Base-by-base conservation (phyloP, 2,797 vertebrate species). In the Crenuchus spilurus region DNA sequence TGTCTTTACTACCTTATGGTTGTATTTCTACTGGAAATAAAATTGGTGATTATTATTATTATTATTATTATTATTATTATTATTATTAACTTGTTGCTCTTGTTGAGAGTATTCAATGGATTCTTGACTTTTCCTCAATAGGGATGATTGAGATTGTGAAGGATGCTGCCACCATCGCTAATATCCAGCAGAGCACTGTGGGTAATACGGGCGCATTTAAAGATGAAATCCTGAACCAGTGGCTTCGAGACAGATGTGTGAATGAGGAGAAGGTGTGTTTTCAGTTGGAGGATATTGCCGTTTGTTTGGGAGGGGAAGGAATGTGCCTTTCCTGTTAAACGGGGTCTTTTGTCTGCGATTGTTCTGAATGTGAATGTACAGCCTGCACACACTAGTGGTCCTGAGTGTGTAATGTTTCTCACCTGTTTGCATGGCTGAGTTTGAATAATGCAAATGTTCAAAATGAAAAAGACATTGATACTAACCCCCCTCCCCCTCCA, bases 101-200 rank as follows among this genome's bases (percentile, higher is more conserved):
- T n/a, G n/a, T n/a, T n/a, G n/a, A n/a, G n/a, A n/a, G n/a, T n/a
- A n/a, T n/a, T n/a, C n/a, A 31, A 58, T 24, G 18, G 55, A 28
- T 30, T 6, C 13, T 3, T 52, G 30, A 16, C n/a, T 62, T 14
- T 14, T 55, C 16, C 48, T 37, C 11, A 18, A 6, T 60, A 99
- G 98, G 98, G 70, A 99, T 99, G 96, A 99, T 99, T 0, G 95
- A 99, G 90, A 99, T 98, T 1, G 98, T 99, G 51, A 98, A 98
- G 85, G 96, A 99, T 4, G 97, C 98, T 80, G 96, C 94, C 18
- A 99, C 98, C 26, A 99, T 99, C 22, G 98, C 98, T 35, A 97
- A 98, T 91, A 99, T 99, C 85, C 98, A 99, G 26, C 97, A 99
- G 85, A 99, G 98, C 33, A 98, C 96, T 0, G 96, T 98, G 44